Evolutionary conservation across 2,888 invertebrate species (phyloP).

Genomic region (Carcina quercana): DNA sequence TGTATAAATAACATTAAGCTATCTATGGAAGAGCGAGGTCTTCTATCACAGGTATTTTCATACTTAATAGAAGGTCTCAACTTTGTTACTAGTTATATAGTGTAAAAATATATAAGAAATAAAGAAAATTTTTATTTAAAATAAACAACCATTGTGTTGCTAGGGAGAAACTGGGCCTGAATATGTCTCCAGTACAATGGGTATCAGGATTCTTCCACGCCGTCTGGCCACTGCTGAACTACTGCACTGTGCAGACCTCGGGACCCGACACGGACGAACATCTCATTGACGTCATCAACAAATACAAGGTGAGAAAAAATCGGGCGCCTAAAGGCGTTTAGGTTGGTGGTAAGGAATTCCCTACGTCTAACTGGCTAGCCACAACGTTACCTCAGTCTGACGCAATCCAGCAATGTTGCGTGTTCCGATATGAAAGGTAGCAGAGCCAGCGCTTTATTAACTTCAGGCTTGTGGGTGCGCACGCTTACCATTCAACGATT

Average conservation of each 20-base stretch:
- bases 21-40: not conserved
- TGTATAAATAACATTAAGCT: too few relatives aligned
- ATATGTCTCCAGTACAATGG: constrained; percentile 47
- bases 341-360: too few relatives aligned
- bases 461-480: not conserved
- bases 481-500: not conserved
- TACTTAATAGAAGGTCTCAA: not conserved
- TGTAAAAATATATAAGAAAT: too few relatives aligned
- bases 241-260: constrained; percentile 40
- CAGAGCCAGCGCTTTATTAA: not conserved
- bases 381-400: not conserved
- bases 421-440: not conserved
- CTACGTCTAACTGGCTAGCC: not conserved
- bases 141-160: constrained; percentile 17
- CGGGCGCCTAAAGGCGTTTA: too few relatives aligned
- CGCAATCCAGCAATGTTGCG: not conserved
- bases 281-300: constrained; percentile 44
- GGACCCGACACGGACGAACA: constrained; percentile 27
- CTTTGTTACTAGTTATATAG: not conserved
- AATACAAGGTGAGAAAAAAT: constrained; percentile 46
- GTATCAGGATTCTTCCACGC: constrained; percentile 32
- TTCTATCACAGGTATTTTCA: not conserved
- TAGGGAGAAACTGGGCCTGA: constrained; percentile 19
- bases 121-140: too few relatives aligned
- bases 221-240: constrained; percentile 20